A percentile compares a stretch with the other conserved stretches of the same genome.
phyloP scores from a whole-genome alignment of 37 sponge, comb jelly and placozoan genomes.

The Crambe crambe region DNA sequence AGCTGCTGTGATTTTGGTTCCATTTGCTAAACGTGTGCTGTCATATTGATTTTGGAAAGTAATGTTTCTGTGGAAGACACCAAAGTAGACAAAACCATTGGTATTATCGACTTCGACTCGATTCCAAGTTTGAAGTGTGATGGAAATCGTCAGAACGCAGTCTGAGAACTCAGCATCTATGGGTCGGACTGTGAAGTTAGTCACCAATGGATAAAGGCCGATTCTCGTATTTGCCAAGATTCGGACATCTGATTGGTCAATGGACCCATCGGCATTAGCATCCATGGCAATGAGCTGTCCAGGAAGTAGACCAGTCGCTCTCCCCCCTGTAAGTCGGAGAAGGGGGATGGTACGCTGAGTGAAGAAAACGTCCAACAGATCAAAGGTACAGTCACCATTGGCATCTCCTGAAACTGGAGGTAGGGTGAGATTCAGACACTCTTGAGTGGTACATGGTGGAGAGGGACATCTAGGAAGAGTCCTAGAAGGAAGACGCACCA shows the following conservation, averaged over 20 bases:
- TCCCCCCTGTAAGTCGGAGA: not conserved
- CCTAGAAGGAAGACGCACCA: not conserved
- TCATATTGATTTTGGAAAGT: constrained; percentile 52
- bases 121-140: constrained; percentile 38
- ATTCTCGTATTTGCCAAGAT: constrained; percentile 41
- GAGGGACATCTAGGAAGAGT: constrained; percentile 1
- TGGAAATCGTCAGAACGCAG: constrained; percentile 61
- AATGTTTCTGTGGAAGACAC: constrained; percentile 38
- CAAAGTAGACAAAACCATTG: constrained; percentile 43
- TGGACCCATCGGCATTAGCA: constrained; percentile 64
- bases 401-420: constrained; percentile 34
- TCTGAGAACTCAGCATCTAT: constrained; percentile 55
- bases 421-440: constrained; percentile 13
- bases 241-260: constrained; percentile 40
- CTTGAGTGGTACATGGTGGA: constrained; percentile 27
- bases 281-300: constrained; percentile 62
- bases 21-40: constrained; percentile 39
- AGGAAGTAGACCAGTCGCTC: not conserved
- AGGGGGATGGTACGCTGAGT: constrained; percentile 2
- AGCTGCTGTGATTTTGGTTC: constrained; percentile 10
- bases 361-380: constrained; percentile 51
- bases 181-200: constrained; percentile 26
- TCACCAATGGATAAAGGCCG: constrained; percentile 42
- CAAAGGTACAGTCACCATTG: constrained; percentile 71
- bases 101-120: not conserved